These are phyloP conservation scores for Muntiacus reevesi DNA, from an alignment of 2,113 vertebrate genomes.

Conservation along the genomic window DNA sequence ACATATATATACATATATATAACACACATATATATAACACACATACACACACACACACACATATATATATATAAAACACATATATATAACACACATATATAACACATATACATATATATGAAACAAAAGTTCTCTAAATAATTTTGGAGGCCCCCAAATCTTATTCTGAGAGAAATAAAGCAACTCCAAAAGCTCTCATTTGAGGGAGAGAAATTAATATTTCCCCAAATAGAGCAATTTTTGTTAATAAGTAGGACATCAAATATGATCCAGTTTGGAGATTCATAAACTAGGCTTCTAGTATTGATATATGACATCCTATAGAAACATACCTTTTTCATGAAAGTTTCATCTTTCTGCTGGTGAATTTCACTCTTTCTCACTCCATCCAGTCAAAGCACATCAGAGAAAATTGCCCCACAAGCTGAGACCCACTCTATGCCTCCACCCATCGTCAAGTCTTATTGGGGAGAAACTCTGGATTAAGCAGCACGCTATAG, in stretches of 20 bases:
- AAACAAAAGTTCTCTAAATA: not conserved
- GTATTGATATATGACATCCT: not conserved
- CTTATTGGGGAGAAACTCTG: not conserved
- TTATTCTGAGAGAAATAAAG: slow-evolving; percentile 8
- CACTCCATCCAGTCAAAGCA: not conserved
- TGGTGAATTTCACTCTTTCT: slow-evolving; percentile 15
- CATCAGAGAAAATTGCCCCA: not conserved
- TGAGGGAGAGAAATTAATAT: not conserved
- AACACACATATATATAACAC: not conserved
- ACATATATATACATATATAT: not conserved
- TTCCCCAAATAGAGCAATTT: not conserved
- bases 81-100: not conserved
- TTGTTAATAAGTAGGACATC: not conserved
- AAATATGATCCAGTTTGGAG: not conserved
- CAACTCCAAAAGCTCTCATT: not conserved
- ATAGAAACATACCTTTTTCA: not conserved
- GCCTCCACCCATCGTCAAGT: not conserved
- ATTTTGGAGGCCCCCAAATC: slow-evolving; percentile 25
- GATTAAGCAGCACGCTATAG: not conserved
- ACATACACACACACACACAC: too few species aligned
- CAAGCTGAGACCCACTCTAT: not conserved
- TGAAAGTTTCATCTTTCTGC: not conserved
- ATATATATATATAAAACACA: too few species aligned
- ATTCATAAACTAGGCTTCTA: not conserved
- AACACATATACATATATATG: not conserved